These are phyloP conservation scores for Tinamus major DNA, from an alignment of 2,797 vertebrate species.

Conservation along the genomic window DNA sequence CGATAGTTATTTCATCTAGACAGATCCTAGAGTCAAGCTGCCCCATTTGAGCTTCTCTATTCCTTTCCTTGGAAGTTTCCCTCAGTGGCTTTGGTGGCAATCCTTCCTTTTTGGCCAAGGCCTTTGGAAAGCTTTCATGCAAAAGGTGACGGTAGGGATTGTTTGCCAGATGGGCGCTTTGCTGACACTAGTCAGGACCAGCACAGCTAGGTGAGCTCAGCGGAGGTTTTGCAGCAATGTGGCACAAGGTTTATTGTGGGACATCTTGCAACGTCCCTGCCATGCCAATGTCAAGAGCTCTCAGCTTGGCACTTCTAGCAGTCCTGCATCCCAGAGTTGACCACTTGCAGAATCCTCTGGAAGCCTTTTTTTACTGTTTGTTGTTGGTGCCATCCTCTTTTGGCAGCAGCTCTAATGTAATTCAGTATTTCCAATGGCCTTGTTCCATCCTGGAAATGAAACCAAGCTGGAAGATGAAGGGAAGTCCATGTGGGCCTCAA, in stretches of 20 bases:
- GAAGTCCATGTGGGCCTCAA: neutral
- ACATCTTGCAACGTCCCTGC: neutral
- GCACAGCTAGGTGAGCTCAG: neutral
- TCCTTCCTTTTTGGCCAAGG: neutral
- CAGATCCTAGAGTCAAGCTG: neutral
- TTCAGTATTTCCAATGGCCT: conserved; percentile 32
- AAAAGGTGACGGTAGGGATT: neutral
- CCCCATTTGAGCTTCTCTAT: neutral
- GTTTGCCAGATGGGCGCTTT: neutral
- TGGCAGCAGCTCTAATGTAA: conserved; percentile 25
- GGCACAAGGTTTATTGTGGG: fast-evolving
- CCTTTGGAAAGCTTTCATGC: neutral
- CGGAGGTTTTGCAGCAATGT: neutral
- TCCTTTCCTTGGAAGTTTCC: neutral
- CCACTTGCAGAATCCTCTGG: neutral
- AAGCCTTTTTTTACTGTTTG: neutral
- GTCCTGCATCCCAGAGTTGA: neutral
- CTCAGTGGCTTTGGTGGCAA: neutral
- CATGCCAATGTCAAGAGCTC: neutral
- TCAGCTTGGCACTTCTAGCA: neutral
- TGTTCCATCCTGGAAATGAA: conserved; percentile 25
- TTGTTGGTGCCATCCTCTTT: neutral
- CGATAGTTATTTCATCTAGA: neutral
- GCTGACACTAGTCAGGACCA: neutral
- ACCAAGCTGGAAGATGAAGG: neutral